These are phyloP conservation scores for Euphydryas editha DNA, from an alignment of 2,888 invertebrate genomes.

Conservation along the genomic window DNA sequence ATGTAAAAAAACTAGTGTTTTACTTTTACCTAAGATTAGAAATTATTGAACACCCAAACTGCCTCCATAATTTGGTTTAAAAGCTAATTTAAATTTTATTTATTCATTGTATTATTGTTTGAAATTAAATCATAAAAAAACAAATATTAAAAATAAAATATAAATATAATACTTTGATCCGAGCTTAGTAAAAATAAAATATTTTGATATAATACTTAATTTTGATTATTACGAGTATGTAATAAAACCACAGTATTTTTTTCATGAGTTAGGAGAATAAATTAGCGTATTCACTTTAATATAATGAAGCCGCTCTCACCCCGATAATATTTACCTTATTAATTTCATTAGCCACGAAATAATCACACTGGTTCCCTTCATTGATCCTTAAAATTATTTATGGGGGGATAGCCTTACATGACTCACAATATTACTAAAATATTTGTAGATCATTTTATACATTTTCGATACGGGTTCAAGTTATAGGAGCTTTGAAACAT, in stretches of 20 bases:
- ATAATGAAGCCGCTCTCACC: constrained; percentile 54
- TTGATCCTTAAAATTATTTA: constrained; percentile 73
- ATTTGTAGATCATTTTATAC: constrained; percentile 29
- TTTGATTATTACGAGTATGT: too few species aligned
- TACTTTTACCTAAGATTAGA: too few species aligned
- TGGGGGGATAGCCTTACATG: constrained; percentile 51
- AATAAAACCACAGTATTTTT: constrained; percentile 26
- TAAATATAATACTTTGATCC: too few species aligned
- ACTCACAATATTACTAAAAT: constrained; percentile 34
- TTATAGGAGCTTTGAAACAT: neutral
- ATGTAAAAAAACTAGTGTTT: too few species aligned
- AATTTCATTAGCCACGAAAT: constrained; percentile 74
- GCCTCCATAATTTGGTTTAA: too few species aligned
- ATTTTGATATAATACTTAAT: neutral
- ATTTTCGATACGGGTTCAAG: constrained; percentile 21
- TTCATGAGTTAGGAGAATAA: constrained; percentile 54
- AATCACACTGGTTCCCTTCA: constrained; percentile 66
- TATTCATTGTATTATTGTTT: too few species aligned
- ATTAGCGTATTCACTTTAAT: constrained; percentile 61
- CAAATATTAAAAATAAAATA: too few species aligned
- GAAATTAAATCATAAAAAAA: too few species aligned
- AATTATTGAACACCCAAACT: too few species aligned
- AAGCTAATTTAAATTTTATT: too few species aligned
- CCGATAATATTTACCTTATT: constrained; percentile 61
- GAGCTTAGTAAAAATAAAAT: too few species aligned